Percentiles rank a stretch among this genome's conserved stretches.
Conservation (phyloP, 2,113 vertebrate species). For the Gnathonemus longibarbis region DNA sequence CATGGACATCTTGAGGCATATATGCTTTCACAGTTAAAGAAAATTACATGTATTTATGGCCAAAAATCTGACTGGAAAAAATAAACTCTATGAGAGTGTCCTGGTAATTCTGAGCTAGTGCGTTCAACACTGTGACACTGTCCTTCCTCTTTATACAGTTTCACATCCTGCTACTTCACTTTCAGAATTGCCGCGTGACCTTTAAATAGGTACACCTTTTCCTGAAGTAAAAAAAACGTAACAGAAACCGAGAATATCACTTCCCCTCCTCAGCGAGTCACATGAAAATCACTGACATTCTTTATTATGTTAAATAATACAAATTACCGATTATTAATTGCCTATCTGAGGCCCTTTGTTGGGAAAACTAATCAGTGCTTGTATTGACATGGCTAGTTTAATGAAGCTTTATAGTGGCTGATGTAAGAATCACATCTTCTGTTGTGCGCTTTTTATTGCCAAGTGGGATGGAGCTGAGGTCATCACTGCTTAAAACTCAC, state of each 20-base stretch:
- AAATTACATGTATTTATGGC: not conserved
- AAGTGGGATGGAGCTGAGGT: not conserved
- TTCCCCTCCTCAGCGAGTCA: not conserved
- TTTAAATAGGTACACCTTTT: not conserved
- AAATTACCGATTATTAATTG: not conserved
- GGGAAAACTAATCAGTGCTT: not conserved
- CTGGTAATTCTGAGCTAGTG: not conserved
- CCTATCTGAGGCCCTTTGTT: not conserved
- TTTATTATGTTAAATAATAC: not conserved
- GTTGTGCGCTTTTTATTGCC: not conserved
- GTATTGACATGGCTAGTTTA: not conserved
- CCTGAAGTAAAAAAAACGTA: not conserved
- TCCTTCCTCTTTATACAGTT: not conserved
- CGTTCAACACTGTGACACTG: not conserved
- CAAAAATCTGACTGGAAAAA: not conserved
- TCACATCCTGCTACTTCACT: not conserved
- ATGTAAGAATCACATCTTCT: not conserved
- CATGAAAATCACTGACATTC: not conserved
- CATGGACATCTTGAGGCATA: not conserved
- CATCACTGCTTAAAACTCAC: not conserved
- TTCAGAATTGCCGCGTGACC: constrained; percentile 6
- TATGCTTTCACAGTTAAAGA: not conserved
- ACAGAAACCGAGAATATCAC: not conserved
- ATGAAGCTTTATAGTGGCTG: not conserved
- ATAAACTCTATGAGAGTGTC: not conserved